These are phyloP conservation scores for Nasonia oneida DNA, from an alignment of 2,888 invertebrate species.

Conservation along the genomic window DNA sequence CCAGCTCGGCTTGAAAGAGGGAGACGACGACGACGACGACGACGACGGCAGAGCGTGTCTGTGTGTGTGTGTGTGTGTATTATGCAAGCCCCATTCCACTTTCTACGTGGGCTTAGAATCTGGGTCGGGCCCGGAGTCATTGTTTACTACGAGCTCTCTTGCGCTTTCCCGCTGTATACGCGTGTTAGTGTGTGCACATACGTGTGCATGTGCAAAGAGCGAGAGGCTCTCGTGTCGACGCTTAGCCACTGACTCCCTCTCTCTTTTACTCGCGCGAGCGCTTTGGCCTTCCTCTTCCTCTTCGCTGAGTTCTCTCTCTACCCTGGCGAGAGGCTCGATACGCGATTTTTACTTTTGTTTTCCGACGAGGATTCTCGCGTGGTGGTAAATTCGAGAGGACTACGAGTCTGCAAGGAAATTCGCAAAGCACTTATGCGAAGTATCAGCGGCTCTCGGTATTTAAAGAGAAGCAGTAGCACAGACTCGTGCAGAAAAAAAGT, in stretches of 20 bases:
- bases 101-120: slow-evolving; percentile 77
- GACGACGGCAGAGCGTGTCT: slow-evolving; percentile 39
- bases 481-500: no score
- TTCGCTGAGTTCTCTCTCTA: not conserved
- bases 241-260: slow-evolving; percentile 12
- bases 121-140: slow-evolving; percentile 75
- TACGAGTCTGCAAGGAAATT: no score
- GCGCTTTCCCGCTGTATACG: not conserved
- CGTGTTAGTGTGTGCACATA: not conserved
- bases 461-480: no score
- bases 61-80: slow-evolving; percentile 59
- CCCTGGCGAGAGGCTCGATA: not conserved
- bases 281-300: slow-evolving; percentile 52
- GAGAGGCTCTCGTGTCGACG: not conserved
- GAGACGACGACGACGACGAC: slow-evolving; percentile 3
- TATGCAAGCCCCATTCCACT: slow-evolving; percentile 76
- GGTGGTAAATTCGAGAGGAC: no score
- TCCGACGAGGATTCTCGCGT: not conserved
- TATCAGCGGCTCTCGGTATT: no score
- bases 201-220: not conserved
- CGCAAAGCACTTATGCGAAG: no score
- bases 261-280: not conserved
- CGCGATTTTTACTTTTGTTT: not conserved
- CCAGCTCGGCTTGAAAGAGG: slow-evolving; percentile 3
- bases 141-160: slow-evolving; percentile 72